These are phyloP conservation scores for Fragum sueziense DNA, from an alignment of 2,888 invertebrate genomes.

Conservation along the genomic window DNA sequence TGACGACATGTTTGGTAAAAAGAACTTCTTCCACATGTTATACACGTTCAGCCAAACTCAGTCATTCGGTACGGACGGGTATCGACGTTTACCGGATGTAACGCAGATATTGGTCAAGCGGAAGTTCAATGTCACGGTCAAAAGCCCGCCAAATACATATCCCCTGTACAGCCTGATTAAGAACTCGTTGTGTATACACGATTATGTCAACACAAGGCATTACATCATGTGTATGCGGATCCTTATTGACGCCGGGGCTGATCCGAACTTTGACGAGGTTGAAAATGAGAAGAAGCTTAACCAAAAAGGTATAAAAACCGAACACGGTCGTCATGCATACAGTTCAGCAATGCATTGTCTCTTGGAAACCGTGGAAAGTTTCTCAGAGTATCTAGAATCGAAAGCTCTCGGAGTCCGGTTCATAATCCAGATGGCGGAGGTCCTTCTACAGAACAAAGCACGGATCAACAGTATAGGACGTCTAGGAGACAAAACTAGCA, in stretches of 20 bases:
- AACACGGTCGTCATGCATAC: conserved; percentile 63
- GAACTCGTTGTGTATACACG: conserved; percentile 69
- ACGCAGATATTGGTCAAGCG: conserved; percentile 72
- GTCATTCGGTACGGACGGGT: conserved; percentile 58
- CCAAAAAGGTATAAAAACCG: conserved; percentile 58
- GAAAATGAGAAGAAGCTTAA: conserved; percentile 55
- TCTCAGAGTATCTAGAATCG: conserved; percentile 64
- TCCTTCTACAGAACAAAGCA: conserved; percentile 55
- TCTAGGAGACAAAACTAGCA: conserved; percentile 59
- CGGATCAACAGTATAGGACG: conserved; percentile 56
- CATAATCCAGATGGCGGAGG: conserved; percentile 64
- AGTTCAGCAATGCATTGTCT: conserved; percentile 71
- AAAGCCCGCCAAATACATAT: conserved; percentile 71
- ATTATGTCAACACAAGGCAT: conserved; percentile 68
- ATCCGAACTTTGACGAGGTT: conserved; percentile 77
- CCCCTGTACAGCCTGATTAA: conserved; percentile 77
- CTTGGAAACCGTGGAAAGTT: conserved; percentile 70
- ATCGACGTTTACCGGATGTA: conserved; percentile 66
- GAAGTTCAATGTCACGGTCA: conserved; percentile 68
- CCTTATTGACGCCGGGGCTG: conserved; percentile 72
- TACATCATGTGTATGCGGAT: conserved; percentile 68
- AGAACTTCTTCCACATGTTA: conserved; percentile 75
- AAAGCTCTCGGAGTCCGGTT: conserved; percentile 62
- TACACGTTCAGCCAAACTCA: conserved; percentile 69
- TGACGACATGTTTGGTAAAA: conserved; percentile 67